phyloP scores from a whole-genome alignment of 2,888 invertebrate genomes.

The Microctonus aethiopoides region DNA sequence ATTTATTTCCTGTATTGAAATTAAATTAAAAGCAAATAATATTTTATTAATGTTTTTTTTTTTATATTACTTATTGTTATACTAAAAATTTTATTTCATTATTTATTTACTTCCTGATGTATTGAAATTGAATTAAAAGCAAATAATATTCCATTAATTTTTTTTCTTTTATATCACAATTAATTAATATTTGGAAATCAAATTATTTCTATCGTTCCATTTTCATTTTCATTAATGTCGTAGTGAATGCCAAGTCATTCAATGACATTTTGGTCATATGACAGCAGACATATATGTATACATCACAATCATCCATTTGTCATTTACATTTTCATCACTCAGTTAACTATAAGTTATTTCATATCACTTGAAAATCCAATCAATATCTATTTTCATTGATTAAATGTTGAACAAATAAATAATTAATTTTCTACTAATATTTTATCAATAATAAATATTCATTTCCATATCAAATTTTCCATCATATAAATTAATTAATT shows the following conservation, averaged over 20 bases:
- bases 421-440: neutral
- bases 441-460: neutral
- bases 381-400: neutral
- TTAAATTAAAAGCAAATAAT: too few species aligned
- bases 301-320: neutral
- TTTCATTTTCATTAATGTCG: neutral
- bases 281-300: too few species aligned
- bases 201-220: constrained; percentile 7
- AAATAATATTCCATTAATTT: neutral
- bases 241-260: neutral
- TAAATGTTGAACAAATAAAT: neutral
- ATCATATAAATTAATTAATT: too few species aligned
- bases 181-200: neutral
- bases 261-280: neutral
- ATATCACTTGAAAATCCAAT: neutral
- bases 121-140: too few species aligned
- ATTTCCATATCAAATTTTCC: too few species aligned
- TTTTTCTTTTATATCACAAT: neutral
- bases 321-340: neutral
- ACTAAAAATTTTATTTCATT: too few species aligned
- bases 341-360: neutral
- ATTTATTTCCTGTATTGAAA: neutral
- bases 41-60: neutral
- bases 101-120: neutral
- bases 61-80: neutral